These are phyloP conservation scores for Sylvia borin DNA, from an alignment of 2,797 vertebrate genomes.

Conservation along the genomic window DNA sequence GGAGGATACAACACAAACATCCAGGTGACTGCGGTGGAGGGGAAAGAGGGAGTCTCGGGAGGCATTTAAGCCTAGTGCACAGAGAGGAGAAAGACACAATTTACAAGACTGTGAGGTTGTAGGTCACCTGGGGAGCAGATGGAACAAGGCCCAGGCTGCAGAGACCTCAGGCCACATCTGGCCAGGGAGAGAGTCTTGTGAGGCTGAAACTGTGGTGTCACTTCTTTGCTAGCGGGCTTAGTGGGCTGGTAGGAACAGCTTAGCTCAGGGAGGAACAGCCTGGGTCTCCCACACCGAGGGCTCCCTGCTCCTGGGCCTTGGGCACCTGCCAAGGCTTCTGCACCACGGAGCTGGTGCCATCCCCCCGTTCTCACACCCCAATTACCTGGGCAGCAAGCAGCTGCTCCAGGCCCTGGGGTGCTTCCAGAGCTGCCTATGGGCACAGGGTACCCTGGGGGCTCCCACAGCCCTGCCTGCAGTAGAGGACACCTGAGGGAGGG, in stretches of 20 bases:
- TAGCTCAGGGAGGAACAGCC: background rate
- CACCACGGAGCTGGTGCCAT: background rate
- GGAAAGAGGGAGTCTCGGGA: slow-evolving; percentile 70
- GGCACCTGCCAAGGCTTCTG: background rate
- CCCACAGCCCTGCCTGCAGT: background rate
- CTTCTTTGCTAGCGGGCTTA: background rate
- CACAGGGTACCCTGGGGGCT: background rate
- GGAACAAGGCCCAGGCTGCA: slow-evolving; percentile 2
- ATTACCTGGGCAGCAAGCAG: background rate
- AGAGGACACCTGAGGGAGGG: background rate
- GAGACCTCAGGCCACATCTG: background rate
- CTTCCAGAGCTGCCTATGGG: background rate
- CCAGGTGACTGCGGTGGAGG: slow-evolving; percentile 75
- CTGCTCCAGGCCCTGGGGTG: background rate
- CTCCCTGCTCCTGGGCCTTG: background rate
- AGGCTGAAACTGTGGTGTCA: background rate
- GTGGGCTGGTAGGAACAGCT: background rate
- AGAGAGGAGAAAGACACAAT: slow-evolving; percentile 75
- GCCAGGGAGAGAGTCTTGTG: background rate
- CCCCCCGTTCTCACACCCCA: background rate
- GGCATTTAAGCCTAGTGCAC: slow-evolving; percentile 78
- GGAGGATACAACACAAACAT: slow-evolving; percentile 83
- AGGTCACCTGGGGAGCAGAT: slow-evolving; percentile 3
- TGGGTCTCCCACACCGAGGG: background rate
- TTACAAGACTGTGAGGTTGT: slow-evolving; percentile 61